Conservation (phyloP, 2,113 vertebrate genomes). For the Nycticorax nycticorax region DNA sequence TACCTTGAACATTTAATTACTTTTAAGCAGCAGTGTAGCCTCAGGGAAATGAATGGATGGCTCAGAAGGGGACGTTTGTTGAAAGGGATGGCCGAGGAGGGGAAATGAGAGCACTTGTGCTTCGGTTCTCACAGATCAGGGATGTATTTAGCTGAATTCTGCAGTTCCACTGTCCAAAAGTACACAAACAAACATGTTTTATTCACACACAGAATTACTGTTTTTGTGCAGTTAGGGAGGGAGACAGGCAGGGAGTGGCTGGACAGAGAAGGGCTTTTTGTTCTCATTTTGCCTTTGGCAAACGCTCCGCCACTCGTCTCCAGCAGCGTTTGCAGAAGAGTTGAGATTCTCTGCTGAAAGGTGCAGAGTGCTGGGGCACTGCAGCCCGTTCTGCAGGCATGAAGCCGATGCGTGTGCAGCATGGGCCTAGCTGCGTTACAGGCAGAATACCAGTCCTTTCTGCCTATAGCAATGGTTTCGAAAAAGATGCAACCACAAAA, state of each 20-base stretch:
- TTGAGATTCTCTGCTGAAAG: conserved; percentile 5
- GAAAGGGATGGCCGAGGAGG: neutral
- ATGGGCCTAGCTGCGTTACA: neutral
- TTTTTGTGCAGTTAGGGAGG: neutral
- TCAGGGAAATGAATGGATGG: neutral
- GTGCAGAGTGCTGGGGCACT: neutral
- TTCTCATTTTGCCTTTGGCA: conserved; percentile 32
- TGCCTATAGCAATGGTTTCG: rapidly evolving
- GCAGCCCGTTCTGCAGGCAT: neutral
- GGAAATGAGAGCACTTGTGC: neutral
- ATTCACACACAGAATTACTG: conserved; percentile 1
- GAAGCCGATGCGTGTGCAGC: neutral
- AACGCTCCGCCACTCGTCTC: neutral
- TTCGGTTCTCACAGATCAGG: neutral
- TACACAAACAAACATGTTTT: conserved; percentile 1
- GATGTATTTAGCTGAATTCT: neutral
- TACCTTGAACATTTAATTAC: neutral
- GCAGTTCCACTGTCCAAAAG: neutral
- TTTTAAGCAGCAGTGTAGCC: neutral
- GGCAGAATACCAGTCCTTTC: neutral
- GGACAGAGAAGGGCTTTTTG: conserved; percentile 16
- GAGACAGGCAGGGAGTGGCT: conserved; percentile 10
- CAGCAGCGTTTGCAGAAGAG: neutral
- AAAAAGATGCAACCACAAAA: neutral
- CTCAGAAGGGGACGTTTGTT: neutral